These are phyloP conservation scores for Polydesmus complanatus DNA, from an alignment of 2,888 invertebrate genomes.

Conservation along the genomic window DNA sequence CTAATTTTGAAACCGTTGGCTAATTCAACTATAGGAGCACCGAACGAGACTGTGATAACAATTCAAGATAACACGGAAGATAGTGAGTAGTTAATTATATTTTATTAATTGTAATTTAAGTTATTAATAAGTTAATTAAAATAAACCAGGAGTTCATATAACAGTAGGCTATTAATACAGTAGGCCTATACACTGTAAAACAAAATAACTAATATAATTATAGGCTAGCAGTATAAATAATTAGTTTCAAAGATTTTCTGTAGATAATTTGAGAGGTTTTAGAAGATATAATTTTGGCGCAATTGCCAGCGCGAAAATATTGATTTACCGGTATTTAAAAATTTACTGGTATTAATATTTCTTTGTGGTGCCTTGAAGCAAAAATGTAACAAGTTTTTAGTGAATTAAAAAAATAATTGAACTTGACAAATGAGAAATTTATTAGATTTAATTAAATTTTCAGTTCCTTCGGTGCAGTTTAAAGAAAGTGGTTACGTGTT, in stretches of 20 bases:
- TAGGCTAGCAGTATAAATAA: too few relatives aligned
- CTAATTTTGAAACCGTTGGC: constrained; percentile 29
- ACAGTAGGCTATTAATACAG: too few relatives aligned
- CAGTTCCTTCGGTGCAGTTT: constrained; percentile 32
- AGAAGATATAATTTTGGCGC: too few relatives aligned
- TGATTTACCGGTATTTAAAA: too few relatives aligned
- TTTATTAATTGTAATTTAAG: not conserved
- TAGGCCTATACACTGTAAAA: too few relatives aligned
- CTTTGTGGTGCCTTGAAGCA: not conserved
- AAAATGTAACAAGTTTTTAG: not conserved
- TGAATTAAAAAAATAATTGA: not conserved
- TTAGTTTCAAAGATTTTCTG: too few relatives aligned
- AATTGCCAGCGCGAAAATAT: too few relatives aligned
- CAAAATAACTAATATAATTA: too few relatives aligned
- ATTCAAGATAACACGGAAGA: constrained; percentile 32
- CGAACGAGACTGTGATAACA: constrained; percentile 25
- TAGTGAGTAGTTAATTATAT: constrained; percentile 25
- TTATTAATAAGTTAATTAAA: not conserved
- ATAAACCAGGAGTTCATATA: too few relatives aligned
- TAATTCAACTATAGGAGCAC: constrained; percentile 29
- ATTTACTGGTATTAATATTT: too few relatives aligned
- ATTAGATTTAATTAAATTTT: not conserved
- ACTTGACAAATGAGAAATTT: too few relatives aligned
- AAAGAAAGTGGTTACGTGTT: constrained; percentile 25
- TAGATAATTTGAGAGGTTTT: too few relatives aligned